Percentiles rank a stretch among this genome's conserved stretches.
phyloP scores from a whole-genome alignment of 2,888 invertebrate species.

The Merodon equestris region DNA sequence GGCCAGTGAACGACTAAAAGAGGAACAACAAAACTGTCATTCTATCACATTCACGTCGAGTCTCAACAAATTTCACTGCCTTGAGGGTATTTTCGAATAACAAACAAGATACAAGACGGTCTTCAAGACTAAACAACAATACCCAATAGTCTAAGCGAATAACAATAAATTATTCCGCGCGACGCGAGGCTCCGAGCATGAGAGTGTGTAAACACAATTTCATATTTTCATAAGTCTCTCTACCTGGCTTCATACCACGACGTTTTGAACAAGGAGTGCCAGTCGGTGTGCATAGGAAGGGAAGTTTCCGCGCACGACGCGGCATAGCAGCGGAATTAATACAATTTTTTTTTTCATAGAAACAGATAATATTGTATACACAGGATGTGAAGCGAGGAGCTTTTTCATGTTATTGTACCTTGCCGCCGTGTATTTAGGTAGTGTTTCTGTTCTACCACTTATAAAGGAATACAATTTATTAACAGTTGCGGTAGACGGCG shows the following conservation, averaged over 20 bases:
- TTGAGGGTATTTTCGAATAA: constrained; percentile 35
- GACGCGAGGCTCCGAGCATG: not conserved
- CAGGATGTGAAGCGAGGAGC: constrained; percentile 15
- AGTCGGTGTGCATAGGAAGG: constrained; percentile 11
- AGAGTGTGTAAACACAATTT: constrained; percentile 9
- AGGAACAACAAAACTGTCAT: not conserved
- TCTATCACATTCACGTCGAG: constrained; percentile 5
- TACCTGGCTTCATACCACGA: not conserved
- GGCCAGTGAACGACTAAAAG: not conserved
- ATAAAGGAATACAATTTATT: constrained; percentile 28
- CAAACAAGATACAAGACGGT: not conserved
- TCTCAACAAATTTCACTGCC: constrained; percentile 31
- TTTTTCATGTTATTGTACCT: constrained; percentile 1
- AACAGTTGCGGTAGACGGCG: constrained; percentile 45
- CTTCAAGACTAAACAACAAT: not conserved
- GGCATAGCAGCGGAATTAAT: constrained; percentile 12
- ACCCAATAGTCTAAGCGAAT: constrained; percentile 12
- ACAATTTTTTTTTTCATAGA: constrained; percentile 19
- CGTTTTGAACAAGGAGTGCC: constrained; percentile 30
- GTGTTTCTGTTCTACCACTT: too few relatives aligned
- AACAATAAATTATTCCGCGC: constrained; percentile 28
- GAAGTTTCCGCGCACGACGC: constrained; percentile 25
- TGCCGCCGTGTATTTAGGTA: not conserved
- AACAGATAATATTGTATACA: constrained; percentile 3
- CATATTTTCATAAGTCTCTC: constrained; percentile 1